Conservation (phyloP, 23 tunicate species). For the Ascidia mentula region DNA sequence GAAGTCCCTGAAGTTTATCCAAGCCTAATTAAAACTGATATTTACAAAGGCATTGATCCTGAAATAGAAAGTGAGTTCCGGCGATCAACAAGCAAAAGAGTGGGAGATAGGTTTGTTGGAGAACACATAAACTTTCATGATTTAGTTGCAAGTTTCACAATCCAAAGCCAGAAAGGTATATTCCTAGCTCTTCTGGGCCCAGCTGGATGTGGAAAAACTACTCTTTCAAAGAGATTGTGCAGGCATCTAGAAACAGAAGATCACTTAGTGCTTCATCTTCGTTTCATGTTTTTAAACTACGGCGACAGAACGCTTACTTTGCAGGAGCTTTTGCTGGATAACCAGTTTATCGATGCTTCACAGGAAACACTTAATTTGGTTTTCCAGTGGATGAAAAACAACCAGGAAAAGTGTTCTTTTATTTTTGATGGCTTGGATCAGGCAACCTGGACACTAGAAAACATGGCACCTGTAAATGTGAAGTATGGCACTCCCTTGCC, state of each 20-base stretch:
- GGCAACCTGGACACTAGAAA: constrained; percentile 12
- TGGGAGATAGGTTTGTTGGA: not conserved
- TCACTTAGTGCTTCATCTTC: not conserved
- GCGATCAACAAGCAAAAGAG: not conserved
- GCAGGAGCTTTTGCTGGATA: not conserved
- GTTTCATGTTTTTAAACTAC: constrained; percentile 12
- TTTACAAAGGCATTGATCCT: constrained; percentile 13
- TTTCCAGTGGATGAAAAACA: constrained; percentile 17
- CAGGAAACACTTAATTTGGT: not conserved
- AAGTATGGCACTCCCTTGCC: not conserved
- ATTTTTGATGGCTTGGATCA: constrained; percentile 32
- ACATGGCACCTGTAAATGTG: not conserved
- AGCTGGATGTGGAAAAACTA: constrained; percentile 33
- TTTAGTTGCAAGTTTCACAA: not conserved
- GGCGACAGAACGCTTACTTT: not conserved
- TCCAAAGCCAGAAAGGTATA: not conserved
- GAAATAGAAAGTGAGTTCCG: not conserved
- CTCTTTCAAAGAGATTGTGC: constrained; percentile 7
- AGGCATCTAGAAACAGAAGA: too few species aligned
- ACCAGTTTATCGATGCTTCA: not conserved
- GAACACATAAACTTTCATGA: not conserved
- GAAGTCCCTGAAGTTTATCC: constrained; percentile 29
- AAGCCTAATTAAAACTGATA: not conserved
- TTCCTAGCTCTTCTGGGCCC: constrained; percentile 13
- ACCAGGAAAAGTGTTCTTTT: constrained; percentile 12